phyloP scores from a whole-genome alignment of 64 coral and sea anemone species.

The Stylophora pistillata region DNA sequence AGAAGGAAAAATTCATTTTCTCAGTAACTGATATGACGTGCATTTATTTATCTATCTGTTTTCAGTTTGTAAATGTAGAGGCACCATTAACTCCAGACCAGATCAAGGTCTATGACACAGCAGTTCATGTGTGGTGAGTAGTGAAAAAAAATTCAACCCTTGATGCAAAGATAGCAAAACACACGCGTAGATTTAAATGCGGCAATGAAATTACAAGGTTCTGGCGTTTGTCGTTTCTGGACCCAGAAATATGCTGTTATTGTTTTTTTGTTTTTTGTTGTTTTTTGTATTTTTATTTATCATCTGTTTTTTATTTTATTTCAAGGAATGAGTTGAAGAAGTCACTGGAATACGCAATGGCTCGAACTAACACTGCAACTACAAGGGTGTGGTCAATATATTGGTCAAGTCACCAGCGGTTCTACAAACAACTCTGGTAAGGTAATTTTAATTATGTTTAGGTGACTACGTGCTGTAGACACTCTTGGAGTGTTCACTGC shows the following conservation, averaged over 20 bases:
- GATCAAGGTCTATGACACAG: slow-evolving; percentile 84
- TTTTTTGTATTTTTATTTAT: neutral
- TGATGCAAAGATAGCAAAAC: neutral
- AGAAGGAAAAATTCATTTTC: no score
- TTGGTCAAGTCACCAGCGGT: slow-evolving; percentile 96
- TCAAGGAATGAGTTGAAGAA: slow-evolving; percentile 93
- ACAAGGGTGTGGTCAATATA: slow-evolving; percentile 83
- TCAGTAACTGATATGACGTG: no score
- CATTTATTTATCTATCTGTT: neutral
- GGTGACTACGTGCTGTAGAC: neutral
- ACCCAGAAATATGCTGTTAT: neutral
- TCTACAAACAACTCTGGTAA: slow-evolving; percentile 96
- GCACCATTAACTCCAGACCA: slow-evolving; percentile 73
- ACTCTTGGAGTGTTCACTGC: no score
- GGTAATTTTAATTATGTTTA: neutral
- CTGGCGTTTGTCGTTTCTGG: no score
- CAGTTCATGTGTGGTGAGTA: slow-evolving; percentile 95
- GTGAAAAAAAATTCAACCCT: neutral
- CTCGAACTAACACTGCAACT: slow-evolving; percentile 76
- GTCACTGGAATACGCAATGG: slow-evolving; percentile 81
- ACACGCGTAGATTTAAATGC: neutral
- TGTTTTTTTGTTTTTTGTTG: neutral
- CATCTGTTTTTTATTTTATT: slow-evolving; percentile 8
- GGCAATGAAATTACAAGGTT: no score
- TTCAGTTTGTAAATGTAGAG: slow-evolving; percentile 86